Conservation (phyloP, 2,888 invertebrate species). For the Caradrina kadenii region DNA sequence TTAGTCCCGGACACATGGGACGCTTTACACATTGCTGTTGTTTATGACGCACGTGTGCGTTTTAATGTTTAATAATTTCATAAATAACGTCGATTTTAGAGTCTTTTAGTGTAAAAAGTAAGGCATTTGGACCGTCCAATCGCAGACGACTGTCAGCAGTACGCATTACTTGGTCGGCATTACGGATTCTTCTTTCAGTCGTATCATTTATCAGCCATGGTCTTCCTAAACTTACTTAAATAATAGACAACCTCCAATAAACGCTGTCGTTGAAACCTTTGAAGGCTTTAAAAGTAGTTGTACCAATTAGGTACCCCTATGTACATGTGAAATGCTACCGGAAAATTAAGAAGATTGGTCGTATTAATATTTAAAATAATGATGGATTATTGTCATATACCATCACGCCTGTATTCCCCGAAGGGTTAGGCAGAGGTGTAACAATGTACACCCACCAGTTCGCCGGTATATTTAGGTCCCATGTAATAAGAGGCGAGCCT, state of each 20-base stretch:
- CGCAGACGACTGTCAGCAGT: neutral
- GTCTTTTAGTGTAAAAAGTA: slow-evolving; percentile 35
- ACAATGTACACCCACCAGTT: too few species aligned
- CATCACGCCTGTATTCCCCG: too few species aligned
- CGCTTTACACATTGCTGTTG: slow-evolving; percentile 71
- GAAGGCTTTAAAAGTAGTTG: too few species aligned
- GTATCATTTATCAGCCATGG: neutral
- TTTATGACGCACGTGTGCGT: slow-evolving; percentile 70
- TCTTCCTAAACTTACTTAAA: neutral
- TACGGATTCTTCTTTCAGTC: neutral
- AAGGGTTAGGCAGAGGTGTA: too few species aligned
- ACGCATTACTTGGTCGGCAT: neutral
- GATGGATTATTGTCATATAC: neutral
- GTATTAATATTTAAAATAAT: too few species aligned
- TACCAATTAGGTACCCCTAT: too few species aligned
- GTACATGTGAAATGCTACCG: too few species aligned
- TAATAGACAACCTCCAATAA: too few species aligned
- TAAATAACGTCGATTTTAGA: slow-evolving; percentile 64
- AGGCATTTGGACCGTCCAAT: slow-evolving; percentile 19
- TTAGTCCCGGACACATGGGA: slow-evolving; percentile 75
- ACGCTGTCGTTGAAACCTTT: too few species aligned
- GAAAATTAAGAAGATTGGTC: neutral
- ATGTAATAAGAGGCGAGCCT: too few species aligned
- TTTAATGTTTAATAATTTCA: slow-evolving; percentile 69
- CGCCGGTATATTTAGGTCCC: too few species aligned